Evolutionary conservation across 2,797 vertebrate genomes (phyloP), one percentile per base, ranked within the genome.

Genomic region (Periophthalmus magnuspinnatus): DNA sequence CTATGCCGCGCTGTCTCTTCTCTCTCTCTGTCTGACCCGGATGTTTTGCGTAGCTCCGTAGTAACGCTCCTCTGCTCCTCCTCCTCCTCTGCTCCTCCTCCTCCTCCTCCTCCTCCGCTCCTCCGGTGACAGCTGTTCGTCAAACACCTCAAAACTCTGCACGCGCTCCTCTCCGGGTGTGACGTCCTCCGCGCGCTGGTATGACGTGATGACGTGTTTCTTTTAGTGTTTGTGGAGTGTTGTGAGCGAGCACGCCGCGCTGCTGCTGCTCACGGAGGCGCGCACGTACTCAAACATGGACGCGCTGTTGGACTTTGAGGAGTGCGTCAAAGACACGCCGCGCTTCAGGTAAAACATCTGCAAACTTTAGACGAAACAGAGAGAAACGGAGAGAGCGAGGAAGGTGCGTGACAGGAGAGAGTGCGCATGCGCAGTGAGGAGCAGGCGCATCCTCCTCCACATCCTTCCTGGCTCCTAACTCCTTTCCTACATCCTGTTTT

Each of bases 271-370:
- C 58, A 3, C 32, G 58, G 16, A 16, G 24, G 56, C 56, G 56
- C 56, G 56, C 10, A 55, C 58, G 58, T 2, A 60, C 21, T 11
- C 32, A 10, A 17, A 61, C 79, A 94, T 94, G 93, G 90, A 93
- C 16, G 10, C 69, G 0, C 79, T 90, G 65, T 79, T 94, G 87
- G 90, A 93, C 75, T 94, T 93, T 45, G 90, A 93, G 70, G 93
- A 93, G 24, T 93, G 93, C 45, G 75, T 94, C 24, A 78, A 80
- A 66, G 92, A 94, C 81, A 92, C 93, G 10, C 93, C 93, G 34
- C 76, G 75, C 1, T 94, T 94, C 91, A 93, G 92, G 93, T 94
- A 21, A 70, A 34, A 32, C 6, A 0, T 0, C 9, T 4, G 0
- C 1, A 56, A 8, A 57, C 5, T 28, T 57, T 22, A n/a, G 5